Conservation (phyloP, 2,113 vertebrate species). For the Acinonyx jubatus region DNA sequence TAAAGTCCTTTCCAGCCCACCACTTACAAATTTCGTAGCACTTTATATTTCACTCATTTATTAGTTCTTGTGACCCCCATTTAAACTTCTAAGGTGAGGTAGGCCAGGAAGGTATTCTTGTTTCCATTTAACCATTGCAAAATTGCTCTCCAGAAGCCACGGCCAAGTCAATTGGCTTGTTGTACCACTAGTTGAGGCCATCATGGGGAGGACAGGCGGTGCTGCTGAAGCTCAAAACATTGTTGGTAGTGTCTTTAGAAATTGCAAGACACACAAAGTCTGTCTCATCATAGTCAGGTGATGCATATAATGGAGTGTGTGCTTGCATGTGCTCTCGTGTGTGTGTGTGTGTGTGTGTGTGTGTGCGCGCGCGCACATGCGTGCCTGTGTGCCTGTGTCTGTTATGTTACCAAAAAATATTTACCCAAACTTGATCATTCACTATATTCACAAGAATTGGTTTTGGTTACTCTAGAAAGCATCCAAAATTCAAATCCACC, state of each 20-base stretch:
- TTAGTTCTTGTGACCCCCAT: background rate
- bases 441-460: background rate
- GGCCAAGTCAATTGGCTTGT: background rate
- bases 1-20: background rate
- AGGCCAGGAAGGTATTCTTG: background rate
- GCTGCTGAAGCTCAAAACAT: background rate
- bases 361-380: no score
- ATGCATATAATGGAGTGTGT: background rate
- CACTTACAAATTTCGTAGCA: background rate
- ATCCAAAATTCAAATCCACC: background rate
- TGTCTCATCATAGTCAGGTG: background rate
- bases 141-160: background rate
- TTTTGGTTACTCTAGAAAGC: background rate
- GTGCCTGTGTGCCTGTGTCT: no score
- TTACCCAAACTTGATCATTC: background rate
- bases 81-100: background rate
- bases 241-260: background rate
- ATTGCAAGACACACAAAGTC: background rate
- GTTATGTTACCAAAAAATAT: background rate
- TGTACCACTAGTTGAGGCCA: background rate
- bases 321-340: rapidly evolving
- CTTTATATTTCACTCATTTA: background rate
- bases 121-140: conserved; percentile 1
- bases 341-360: no score
- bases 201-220: background rate